Base-by-base conservation (phyloP, 2,888 invertebrate genomes). In the Macrophya annulata region DNA sequence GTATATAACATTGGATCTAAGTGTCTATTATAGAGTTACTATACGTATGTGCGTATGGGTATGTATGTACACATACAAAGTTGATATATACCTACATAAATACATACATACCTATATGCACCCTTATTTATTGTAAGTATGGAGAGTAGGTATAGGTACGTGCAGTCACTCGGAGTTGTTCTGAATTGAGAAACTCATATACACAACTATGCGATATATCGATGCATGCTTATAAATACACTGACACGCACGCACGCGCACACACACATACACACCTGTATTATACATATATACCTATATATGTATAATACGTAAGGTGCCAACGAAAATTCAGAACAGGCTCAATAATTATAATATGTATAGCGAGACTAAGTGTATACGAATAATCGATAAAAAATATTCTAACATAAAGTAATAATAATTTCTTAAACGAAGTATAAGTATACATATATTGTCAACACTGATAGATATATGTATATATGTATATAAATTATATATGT, bases 401-500 rank as follows among this genome's bases (percentile, higher is more conserved):
- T 59, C 5, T 62, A 62, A 62, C 21, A 62, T 62, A 25, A 4
- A 21, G 62, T 62, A 62, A 21, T 48, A 10, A 48, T 62, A 62
- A 25, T 62, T 12, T 25, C 25, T 25, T n/a, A n/a, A 55, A 55
- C 6, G n/a, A 68, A 37, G 37, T 68, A 37, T 68, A 74, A 45
- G 72, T 74, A 62, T 85, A 85, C 74, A 45, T 59, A 85, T 85
- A 85, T 85, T 85, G 85, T 85, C 85, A 85, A 85, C 85, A 85
- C 76, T 76, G 85, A 85, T 84, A 65, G 74, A 81, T 83, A 65
- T 81, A 59, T 65, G 31, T 31, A 31, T 31, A 31, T 31, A 31
- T 31, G 31, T 31, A 48, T 76, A 76, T 76, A 21, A 31, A 2
- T 31, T 31, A 21, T 37, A 83, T 83, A 83, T n/a, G n/a, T n/a